Evolutionary conservation across 2,888 invertebrate genomes (phyloP), one percentile per base, ranked within the genome.

Genomic region (Drosophila atripex): DNA sequence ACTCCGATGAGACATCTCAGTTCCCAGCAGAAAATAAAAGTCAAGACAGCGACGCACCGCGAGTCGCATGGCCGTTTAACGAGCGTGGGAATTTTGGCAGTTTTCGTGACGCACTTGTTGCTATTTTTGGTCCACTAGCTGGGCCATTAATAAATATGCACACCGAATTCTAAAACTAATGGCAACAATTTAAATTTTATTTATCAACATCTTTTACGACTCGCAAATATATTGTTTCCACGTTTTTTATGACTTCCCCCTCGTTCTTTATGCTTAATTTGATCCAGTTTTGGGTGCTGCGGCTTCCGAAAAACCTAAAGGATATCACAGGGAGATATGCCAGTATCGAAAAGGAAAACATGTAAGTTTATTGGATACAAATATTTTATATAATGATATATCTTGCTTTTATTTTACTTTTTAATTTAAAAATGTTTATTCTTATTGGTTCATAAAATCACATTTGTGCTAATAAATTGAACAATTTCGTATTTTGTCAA

Each of bases 321-420:
- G 90, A 14, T 86, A 76, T 73, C 74, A 80, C 23, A 85, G 90
- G 8, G 84, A 90, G 61, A 79, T 90, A 41, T 90, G 90, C 70
- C 84, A 90, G 60, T 88, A 86, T 45, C 85, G 90, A 47, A 84
- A 78, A 54, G 82, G 80, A 45, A 80, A 80, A 57, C 73, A 86
- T 83, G 89, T 90, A 66, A 57, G 86, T 75, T 32, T 0, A 18
- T 1, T 28, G 32, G 32, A 18, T 8, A 32, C 14, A 14, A 23
- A 9, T 7, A 45, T 16, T 21, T 3, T 2, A 12, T 4, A 23
- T 7, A n/a, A n/a, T 14, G 3, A 46, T 46, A n/a, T 25, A n/a
- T n/a, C 1, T 2, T 2, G 35, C n/a, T 35, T n/a, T 35, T 35
- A 7, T 35, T 35, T 2, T 14, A 1, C n/a, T n/a, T 5, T n/a